phyloP scores from a whole-genome alignment of 2,797 vertebrate species.

The Phalloptychus januarius region DNA sequence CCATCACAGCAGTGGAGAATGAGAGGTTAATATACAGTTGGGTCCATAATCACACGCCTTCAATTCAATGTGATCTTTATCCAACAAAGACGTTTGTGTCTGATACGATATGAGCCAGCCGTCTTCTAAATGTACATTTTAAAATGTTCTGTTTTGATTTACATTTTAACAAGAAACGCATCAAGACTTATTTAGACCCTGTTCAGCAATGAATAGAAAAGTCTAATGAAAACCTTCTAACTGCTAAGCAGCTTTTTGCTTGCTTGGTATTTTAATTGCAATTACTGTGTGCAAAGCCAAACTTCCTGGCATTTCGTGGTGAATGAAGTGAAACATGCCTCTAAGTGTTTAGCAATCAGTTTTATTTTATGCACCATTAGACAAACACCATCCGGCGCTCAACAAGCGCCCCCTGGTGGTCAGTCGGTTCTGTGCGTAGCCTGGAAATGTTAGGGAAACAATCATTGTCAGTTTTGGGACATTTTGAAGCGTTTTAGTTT shows the following conservation, averaged over 20 bases:
- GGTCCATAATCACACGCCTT: background rate
- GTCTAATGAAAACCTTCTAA: background rate
- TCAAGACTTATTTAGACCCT: background rate
- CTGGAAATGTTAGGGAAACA: too few relatives aligned
- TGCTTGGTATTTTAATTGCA: background rate
- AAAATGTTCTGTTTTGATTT: background rate
- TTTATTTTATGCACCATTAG: background rate
- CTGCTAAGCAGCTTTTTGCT: background rate
- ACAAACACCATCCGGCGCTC: background rate
- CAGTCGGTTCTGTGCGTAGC: too few relatives aligned
- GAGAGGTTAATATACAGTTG: background rate
- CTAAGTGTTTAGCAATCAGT: background rate
- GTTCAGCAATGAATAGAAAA: background rate
- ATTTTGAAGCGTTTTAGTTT: background rate
- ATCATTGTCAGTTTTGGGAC: too few relatives aligned
- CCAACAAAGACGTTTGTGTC: background rate
- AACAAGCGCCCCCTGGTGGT: background rate
- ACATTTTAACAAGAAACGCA: background rate
- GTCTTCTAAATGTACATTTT: background rate
- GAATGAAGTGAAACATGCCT: background rate
- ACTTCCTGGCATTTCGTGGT: background rate
- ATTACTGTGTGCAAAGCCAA: background rate
- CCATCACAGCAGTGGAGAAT: background rate
- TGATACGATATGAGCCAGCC: background rate
- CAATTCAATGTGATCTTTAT: background rate